Base-by-base conservation (phyloP, 2,888 invertebrate species). In the Rhamnusium bicolor region DNA sequence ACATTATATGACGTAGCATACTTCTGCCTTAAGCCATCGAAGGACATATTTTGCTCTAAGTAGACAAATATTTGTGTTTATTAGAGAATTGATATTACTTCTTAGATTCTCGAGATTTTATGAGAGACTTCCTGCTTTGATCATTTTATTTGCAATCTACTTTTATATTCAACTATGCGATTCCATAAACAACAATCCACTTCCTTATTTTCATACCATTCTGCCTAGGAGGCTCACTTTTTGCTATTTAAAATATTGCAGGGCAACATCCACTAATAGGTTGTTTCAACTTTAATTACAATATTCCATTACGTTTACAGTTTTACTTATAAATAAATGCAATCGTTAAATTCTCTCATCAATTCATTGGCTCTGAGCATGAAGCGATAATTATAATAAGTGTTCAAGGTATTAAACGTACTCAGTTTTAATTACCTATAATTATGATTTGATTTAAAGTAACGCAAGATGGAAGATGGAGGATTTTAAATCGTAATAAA, bases 391-490 rank as follows among this genome's bases (percentile, higher is more conserved):
- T 65, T 65, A 65, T 53, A 53, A 54, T 53, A 53, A 65, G 53
- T 65, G 24, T 19, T 65, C 65, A 27, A 8, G 32, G 65, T 29
- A 32, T 53, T 53, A 51, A 65, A 32, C 65, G 65, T 27, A 19
- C 29, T 53, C 32, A 12, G 32, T 6, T 53, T 65, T 69, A 69
- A 69, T 69, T 69, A 47, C 69, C 69, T 58, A 40, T 49, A 69
- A 69, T 69, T 69, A 69, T 60, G 61, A 51, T 58, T 69, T 69
- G 58, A 69, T 60, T 69, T 69, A 69, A 61, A 51, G 19, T 69
- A 49, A 56, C 32, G 40, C 24, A 47, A 47, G 51, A 51, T 47
- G 51, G 27, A 49, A n/a, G n/a, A n/a, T n/a, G 61, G 60, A 29
- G 32, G 53, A 65, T 27, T 65, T 53, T 60, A 69, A 60, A 60